Evolutionary conservation across 2,888 invertebrate genomes (phyloP), one percentile per base, ranked within the genome.

Genomic region (Lydus trimaculatus): DNA sequence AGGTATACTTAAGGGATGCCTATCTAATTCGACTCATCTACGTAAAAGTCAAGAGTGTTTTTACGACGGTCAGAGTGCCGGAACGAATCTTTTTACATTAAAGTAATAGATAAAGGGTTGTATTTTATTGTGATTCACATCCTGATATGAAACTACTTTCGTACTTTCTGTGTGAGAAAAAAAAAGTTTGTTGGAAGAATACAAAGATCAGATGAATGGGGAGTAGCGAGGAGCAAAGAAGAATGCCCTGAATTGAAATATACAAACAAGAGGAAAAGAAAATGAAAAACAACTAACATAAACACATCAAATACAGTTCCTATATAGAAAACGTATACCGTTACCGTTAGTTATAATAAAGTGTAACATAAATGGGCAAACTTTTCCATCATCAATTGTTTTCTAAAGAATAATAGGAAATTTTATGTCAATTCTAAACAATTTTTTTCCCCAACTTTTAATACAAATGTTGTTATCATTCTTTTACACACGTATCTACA

Each of bases 1-100:
- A 78, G 78, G 78, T 78, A 73, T 72, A 74, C 74, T 68, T 63
- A 64, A 64, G 72, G 71, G 73, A 73, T 73, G 78, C 79, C 80
- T 81, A 81, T 81, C 81, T 79, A 73, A 73, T 74, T 8, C 80
- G 80, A 80, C 81, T 81, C 80, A 82, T 82, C 80, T 76, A 75
- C 73, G 52, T 25, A 52, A 23, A 52, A 52, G 52, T 52, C 52
- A 75, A 75, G 78, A 79, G 78, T 76, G 77, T 77, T 78, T 80
- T 80, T 79, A 80, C 79, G 80, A 76, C 72, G 79, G 48, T 52
- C 52, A 23, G 52, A 52, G 23, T 52, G 23, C 52, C 52, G 25
- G 64, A 70, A 69, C 69, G 66, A 63, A 64, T 68, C 69, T 64
- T 68, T 65, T 66, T 72, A 71, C 75, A 74, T 77, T 76, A 78